These are phyloP conservation scores for Takifugu bimaculatus DNA, from an alignment of 2,113 vertebrate genomes.

Conservation along the genomic window DNA sequence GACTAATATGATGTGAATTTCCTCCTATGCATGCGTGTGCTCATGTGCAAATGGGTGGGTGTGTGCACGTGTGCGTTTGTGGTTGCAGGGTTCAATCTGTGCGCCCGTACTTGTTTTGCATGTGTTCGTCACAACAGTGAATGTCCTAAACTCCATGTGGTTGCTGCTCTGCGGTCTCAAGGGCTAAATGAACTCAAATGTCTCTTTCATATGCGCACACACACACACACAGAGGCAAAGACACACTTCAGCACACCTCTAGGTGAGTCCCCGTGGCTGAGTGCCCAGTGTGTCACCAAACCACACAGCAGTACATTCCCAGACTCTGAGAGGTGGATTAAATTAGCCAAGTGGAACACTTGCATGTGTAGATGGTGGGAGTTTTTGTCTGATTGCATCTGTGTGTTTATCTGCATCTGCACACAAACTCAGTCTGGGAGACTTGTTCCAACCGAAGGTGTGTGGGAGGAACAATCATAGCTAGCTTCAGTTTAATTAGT, in stretches of 20 bases:
- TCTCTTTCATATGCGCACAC: conserved; percentile 2
- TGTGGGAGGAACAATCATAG: conserved; percentile 38
- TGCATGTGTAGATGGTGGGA: conserved; percentile 36
- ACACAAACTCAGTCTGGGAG: conserved; percentile 17
- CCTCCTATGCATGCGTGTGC: conserved; percentile 23
- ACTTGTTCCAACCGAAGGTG: conserved; percentile 42
- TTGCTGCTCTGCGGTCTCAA: conserved; percentile 31
- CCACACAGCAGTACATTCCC: conserved; percentile 61
- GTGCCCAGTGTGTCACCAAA: conserved; percentile 62
- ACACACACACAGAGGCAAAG: conserved; percentile 1
- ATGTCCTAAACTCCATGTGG: conserved; percentile 39
- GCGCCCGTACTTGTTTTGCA: conserved; percentile 22
- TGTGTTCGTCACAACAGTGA: conserved; percentile 47
- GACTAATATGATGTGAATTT: conserved; percentile 1
- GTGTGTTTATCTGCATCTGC: conserved; percentile 51
- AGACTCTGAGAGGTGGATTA: conserved; percentile 61
- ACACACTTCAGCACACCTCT: conserved; percentile 45
- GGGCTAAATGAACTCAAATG: conserved; percentile 36
- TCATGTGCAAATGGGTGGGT: conserved; percentile 17
- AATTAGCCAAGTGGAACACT: conserved; percentile 57
- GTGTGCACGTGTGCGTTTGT: conserved; percentile 32
- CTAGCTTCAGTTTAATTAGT: conserved; percentile 37
- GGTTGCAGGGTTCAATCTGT: conserved; percentile 19
- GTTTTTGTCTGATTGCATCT: conserved; percentile 41
- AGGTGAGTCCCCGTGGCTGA: conserved; percentile 62